Percentiles rank a stretch among this genome's conserved stretches.
Conservation (phyloP, 2,888 invertebrate genomes). For the Mermis nigrescens region DNA sequence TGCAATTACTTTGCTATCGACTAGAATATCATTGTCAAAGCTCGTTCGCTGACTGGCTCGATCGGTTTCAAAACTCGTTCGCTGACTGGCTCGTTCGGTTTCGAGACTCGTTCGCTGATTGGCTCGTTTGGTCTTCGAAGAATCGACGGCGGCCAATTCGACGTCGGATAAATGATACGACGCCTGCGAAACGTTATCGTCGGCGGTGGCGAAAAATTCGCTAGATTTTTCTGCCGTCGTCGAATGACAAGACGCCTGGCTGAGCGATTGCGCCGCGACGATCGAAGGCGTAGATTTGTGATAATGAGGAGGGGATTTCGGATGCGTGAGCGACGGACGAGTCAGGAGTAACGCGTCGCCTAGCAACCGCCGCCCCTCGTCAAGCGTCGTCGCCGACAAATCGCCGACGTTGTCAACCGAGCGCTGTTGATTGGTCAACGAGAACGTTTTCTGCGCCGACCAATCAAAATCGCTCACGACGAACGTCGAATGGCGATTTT, state of each 20-base stretch:
- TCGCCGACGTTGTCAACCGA: background rate
- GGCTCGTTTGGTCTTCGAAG: background rate
- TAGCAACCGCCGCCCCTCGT: no score
- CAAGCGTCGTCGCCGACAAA: background rate
- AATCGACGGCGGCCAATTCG: conserved; percentile 12
- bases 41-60: background rate
- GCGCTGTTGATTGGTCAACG: background rate
- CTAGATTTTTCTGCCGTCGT: background rate
- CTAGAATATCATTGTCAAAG: background rate
- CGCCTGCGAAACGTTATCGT: conserved; percentile 23
- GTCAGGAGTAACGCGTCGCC: no score
- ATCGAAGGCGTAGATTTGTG: no score
- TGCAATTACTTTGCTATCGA: background rate
- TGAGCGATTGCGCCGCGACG: no score
- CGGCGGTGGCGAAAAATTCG: conserved; percentile 13
- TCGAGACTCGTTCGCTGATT: background rate
- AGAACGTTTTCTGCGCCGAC: no score
- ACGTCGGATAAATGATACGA: conserved; percentile 20
- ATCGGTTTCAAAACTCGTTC: background rate
- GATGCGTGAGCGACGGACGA: no score
- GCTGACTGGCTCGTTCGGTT: background rate
- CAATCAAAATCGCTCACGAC: background rate
- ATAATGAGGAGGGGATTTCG: no score
- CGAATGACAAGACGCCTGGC: no score
- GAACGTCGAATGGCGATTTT: background rate